Conservation (phyloP, 2,888 invertebrate species). For the Tanypteryx hageni region DNA sequence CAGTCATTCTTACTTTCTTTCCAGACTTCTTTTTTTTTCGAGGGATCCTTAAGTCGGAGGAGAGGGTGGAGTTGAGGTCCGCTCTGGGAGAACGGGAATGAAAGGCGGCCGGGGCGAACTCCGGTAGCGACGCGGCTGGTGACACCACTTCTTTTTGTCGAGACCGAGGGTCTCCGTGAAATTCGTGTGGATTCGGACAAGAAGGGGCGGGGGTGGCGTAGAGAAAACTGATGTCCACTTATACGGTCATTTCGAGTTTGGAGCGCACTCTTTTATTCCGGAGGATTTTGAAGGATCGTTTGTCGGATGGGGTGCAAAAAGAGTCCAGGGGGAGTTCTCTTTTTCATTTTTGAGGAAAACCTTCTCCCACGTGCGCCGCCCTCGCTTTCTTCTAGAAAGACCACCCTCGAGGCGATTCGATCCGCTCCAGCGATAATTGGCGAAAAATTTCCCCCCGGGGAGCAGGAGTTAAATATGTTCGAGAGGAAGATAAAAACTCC, state of each 20-base stretch:
- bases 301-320: background rate
- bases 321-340: background rate
- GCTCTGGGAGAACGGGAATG: background rate
- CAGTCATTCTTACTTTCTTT: background rate
- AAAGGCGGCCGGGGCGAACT: background rate
- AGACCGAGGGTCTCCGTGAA: background rate
- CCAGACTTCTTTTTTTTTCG: background rate
- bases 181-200: background rate
- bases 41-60: background rate
- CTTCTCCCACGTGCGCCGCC: background rate
- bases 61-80: background rate
- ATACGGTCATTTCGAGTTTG: background rate
- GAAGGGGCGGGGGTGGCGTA: background rate
- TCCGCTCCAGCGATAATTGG: constrained; percentile 46
- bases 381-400: constrained; percentile 1
- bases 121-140: background rate
- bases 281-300: constrained; percentile 14
- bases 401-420: constrained; percentile 58
- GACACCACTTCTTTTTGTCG: background rate
- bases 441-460: constrained; percentile 28
- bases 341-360: background rate
- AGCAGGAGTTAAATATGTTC: constrained; percentile 9
- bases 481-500: background rate
- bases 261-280: background rate
- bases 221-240: constrained; percentile 17